Percentiles rank a stretch among this genome's conserved stretches.
These are phyloP conservation scores for Chelonus formosanus DNA, from an alignment of 2,888 invertebrate species.

Conservation along the genomic window DNA sequence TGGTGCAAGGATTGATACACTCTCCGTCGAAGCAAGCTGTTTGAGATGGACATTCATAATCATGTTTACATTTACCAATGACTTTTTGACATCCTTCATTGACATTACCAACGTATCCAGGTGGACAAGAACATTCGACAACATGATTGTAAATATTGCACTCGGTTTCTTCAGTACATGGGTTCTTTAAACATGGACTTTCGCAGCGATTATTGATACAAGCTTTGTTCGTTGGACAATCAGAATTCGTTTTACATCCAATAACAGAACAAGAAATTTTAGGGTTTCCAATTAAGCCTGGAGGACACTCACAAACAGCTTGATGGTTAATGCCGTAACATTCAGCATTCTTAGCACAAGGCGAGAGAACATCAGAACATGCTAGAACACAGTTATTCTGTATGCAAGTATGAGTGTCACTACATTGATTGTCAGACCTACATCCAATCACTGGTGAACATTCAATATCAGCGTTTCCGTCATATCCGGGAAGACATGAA, in stretches of 20 bases:
- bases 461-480: slow-evolving; percentile 85
- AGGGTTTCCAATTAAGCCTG: slow-evolving; percentile 85
- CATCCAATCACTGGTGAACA: slow-evolving; percentile 77
- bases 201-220: slow-evolving; percentile 84
- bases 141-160: slow-evolving; percentile 81
- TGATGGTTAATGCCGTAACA: slow-evolving; percentile 84
- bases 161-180: slow-evolving; percentile 77
- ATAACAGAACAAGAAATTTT: slow-evolving; percentile 77
- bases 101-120: slow-evolving; percentile 75
- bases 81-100: slow-evolving; percentile 71
- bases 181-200: slow-evolving; percentile 77
- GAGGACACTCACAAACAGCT: slow-evolving; percentile 83
- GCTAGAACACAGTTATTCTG: slow-evolving; percentile 85
- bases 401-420: slow-evolving; percentile 83
- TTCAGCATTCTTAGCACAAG: slow-evolving; percentile 81
- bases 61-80: slow-evolving; percentile 72
- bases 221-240: slow-evolving; percentile 82
- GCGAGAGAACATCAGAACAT: slow-evolving; percentile 72
- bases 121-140: slow-evolving; percentile 83
- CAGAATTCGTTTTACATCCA: slow-evolving; percentile 81
- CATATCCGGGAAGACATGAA: slow-evolving; percentile 82
- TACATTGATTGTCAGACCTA: slow-evolving; percentile 79
- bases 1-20: slow-evolving; percentile 85
- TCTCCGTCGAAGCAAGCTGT: slow-evolving; percentile 83
- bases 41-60: slow-evolving; percentile 83